Conservation (phyloP, 2,888 invertebrate genomes). For the Willowsia nigromaculata region DNA sequence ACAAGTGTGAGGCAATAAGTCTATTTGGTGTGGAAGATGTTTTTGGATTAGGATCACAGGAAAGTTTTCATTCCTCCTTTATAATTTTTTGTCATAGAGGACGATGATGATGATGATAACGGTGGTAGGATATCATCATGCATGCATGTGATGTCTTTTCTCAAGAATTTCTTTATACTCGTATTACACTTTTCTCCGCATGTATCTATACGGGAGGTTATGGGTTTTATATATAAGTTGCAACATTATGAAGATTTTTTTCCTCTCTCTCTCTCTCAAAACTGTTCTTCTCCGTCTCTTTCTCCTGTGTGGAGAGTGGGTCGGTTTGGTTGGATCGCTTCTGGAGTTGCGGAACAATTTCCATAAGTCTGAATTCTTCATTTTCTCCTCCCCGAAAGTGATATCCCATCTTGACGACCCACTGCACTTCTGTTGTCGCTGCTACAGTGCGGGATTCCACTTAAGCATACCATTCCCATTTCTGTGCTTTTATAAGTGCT, state of each 20-base stretch:
- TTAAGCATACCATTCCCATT: background rate
- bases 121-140: constrained; percentile 21
- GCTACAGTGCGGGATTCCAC: background rate
- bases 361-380: constrained; percentile 60
- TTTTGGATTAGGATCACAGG: constrained; percentile 33
- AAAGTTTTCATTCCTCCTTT: background rate
- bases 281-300: background rate
- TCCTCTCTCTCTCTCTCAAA: background rate
- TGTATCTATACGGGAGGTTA: background rate
- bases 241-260: constrained; percentile 5
- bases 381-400: constrained; percentile 42
- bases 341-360: constrained; percentile 48
- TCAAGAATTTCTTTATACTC: constrained; percentile 36
- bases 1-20: constrained; percentile 18
- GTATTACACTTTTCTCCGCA: background rate
- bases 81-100: constrained; percentile 7
- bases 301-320: background rate
- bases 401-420: constrained; percentile 41
- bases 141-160: constrained; percentile 21
- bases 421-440: background rate
- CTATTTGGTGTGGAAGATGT: background rate
- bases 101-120: background rate
- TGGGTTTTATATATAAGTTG: background rate
- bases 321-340: background rate
- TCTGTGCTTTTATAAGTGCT: constrained; percentile 13